Evolutionary conservation across 2,888 invertebrate genomes (phyloP).

Genomic region (Drosophila stalkeri): DNA sequence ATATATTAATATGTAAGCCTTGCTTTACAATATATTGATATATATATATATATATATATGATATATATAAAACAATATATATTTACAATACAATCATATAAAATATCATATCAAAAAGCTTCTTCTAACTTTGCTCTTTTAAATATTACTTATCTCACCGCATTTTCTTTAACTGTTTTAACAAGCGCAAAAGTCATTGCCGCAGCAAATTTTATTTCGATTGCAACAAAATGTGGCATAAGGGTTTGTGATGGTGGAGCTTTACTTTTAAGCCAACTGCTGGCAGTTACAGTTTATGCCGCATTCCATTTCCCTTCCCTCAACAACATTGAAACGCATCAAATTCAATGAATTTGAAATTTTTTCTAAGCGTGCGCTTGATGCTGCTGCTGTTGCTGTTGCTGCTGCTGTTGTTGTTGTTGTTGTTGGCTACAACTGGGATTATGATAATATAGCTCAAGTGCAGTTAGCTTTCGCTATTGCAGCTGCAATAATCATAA

Average conservation of each 20-base stretch:
- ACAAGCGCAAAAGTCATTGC: constrained; percentile 31
- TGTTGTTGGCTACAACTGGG: constrained; percentile 58
- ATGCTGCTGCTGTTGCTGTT: constrained; percentile 18
- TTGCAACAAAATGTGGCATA: constrained; percentile 26
- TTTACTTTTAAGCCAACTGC: constrained; percentile 22
- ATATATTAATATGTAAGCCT: too few species aligned
- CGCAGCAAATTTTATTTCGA: constrained; percentile 21
- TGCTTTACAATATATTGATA: too few species aligned
- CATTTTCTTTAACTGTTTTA: constrained; percentile 15
- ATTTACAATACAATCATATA: neutral
- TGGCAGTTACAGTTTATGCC: constrained; percentile 39
- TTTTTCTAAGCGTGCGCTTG: constrained; percentile 28
- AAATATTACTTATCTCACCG: neutral
- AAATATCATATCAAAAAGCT: neutral
- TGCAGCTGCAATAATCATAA: constrained; percentile 71
- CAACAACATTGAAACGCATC: constrained; percentile 48
- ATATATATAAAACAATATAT: too few species aligned
- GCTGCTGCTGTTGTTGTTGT: constrained; percentile 34
- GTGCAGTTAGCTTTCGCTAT: constrained; percentile 72
- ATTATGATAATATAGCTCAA: constrained; percentile 77
- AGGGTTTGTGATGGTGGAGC: neutral
- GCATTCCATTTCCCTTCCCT: neutral
- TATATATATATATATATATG: too few species aligned
- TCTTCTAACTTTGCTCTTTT: neutral
- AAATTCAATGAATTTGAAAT: constrained; percentile 78